These are phyloP conservation scores for Petrolisthes manimaculis DNA, from an alignment of 2,888 invertebrate genomes.

Conservation along the genomic window DNA sequence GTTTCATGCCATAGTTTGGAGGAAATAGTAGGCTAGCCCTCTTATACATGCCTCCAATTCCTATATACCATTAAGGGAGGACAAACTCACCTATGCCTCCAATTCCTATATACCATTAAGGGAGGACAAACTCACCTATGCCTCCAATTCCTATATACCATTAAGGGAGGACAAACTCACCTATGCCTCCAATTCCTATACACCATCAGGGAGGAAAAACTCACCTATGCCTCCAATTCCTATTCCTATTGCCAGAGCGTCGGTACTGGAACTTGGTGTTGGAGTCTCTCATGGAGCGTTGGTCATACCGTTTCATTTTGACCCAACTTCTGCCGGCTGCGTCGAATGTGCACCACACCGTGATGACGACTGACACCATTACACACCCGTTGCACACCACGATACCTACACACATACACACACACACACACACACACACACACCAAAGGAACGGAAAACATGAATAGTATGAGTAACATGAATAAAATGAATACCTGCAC, in stretches of 20 bases:
- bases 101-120: too few relatives aligned
- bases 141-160: conserved; percentile 79
- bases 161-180: conserved; percentile 70
- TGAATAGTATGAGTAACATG: too few relatives aligned
- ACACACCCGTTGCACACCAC: conserved; percentile 84
- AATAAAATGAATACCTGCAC: too few relatives aligned
- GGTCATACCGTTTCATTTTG: conserved; percentile 85
- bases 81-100: too few relatives aligned
- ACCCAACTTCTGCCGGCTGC: conserved; percentile 90
- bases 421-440: too few relatives aligned
- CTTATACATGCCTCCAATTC: conserved; percentile 72
- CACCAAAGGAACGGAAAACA: too few relatives aligned
- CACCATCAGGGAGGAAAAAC: neutral
- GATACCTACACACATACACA: conserved; percentile 73
- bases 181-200: conserved; percentile 84
- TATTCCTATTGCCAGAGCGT: conserved; percentile 79
- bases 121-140: conserved; percentile 76
- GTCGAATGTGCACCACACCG: conserved; percentile 89
- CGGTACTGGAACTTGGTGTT: conserved; percentile 75
- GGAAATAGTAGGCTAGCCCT: too few relatives aligned
- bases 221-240: conserved; percentile 86
- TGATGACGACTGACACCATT: conserved; percentile 79
- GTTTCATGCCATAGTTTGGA: neutral
- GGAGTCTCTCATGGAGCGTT: conserved; percentile 83
- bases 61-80: neutral